Evolutionary conservation across 1,140 invertebrate genomes (phyloP), one percentile per base, ranked within the genome.

Genomic region (Cydia amplana): DNA sequence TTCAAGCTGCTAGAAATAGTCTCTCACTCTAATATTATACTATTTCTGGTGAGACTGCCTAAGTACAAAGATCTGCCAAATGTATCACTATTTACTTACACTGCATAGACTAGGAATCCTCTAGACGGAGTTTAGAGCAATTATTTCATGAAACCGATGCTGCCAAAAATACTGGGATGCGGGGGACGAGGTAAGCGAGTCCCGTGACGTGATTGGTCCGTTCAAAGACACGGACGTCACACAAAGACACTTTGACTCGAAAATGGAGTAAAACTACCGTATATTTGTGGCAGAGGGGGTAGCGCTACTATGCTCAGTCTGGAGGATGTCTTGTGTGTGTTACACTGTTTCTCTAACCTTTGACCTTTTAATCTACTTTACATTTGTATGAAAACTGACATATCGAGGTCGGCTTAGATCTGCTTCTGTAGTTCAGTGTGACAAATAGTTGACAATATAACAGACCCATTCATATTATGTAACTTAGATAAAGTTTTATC

Each of bases 391-490:
- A 23, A 16, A 60, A 60, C 18, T 51, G 49, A 20, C n/a, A 23
- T 23, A 20, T 55, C 5, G 20, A 60, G 51, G 51, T 60, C 51
- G 23, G n/a, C n/a, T 60, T 2, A 9, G 7, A 60, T 16, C 18
- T 20, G 18, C 18, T 46, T 78, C 10, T 78, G 46, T 40, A 49
- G 40, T 64, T 73, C 36, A 76, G 60, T 49, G 60, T 72, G 25
- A 55, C 14, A n/a, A 51, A 51, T 49, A 49, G 16, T 49, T 10
- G 46, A 49, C 16, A 49, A 49, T 49, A 4, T 16, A 49, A 49
- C 46, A 16, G 16, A 49, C 10, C 51, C 51, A 20, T 60, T 18
- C 7, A 5, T 20, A 20, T 60, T 60, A 60, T 60, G 51, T 20
- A 60, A 23, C 51, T 20, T 16, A 23, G 49, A 18, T 18, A 51